phyloP scores from a whole-genome alignment of 2,113 vertebrate genomes.

The Microcebus griseorufus region DNA sequence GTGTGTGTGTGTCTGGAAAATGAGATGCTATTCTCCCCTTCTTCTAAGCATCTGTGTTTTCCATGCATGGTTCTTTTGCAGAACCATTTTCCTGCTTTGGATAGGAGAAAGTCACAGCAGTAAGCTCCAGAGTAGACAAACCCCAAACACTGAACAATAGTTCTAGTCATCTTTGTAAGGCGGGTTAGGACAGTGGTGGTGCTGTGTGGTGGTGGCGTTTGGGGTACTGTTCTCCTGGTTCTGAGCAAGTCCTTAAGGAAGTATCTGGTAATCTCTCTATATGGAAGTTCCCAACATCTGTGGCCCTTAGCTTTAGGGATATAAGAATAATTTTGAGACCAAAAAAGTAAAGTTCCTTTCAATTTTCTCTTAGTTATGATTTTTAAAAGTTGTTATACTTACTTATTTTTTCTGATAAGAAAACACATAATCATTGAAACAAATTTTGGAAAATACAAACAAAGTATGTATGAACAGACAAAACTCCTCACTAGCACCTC shows the following conservation, averaged over 20 bases:
- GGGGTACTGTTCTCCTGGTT: accelerated
- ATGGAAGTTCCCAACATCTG: background rate
- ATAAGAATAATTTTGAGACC: background rate
- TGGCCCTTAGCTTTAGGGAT: background rate
- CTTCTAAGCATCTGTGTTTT: background rate
- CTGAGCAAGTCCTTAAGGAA: background rate
- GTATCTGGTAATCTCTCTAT: background rate
- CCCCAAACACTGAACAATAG: background rate
- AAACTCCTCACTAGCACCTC: accelerated
- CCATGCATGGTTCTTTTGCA: background rate
- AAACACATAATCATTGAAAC: background rate
- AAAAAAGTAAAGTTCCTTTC: background rate
- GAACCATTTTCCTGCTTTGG: background rate
- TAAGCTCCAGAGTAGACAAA: background rate
- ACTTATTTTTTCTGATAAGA: background rate
- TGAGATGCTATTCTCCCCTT: background rate
- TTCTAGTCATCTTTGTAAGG: background rate
- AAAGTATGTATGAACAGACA: background rate
- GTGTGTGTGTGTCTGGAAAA: background rate
- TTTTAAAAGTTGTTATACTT: background rate
- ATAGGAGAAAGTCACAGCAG: background rate
- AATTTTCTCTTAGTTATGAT: background rate
- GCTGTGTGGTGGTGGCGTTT: background rate
- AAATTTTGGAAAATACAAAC: background rate
- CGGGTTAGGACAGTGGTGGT: background rate